Evolutionary conservation across 2,888 invertebrate genomes (phyloP), one percentile per base, ranked within the genome.

Genomic region (Lasioglossum vierecki): DNA sequence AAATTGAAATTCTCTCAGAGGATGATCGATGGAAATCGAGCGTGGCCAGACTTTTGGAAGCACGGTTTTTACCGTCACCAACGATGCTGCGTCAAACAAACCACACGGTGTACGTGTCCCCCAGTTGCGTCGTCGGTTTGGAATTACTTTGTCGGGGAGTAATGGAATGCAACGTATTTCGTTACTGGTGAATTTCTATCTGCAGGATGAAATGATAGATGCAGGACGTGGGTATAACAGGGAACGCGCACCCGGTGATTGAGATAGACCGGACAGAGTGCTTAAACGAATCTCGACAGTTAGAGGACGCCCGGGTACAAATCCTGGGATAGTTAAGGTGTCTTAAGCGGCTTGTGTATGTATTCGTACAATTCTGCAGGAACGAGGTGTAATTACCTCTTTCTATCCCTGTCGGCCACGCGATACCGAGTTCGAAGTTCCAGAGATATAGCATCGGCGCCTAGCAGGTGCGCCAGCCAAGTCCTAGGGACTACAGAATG

Each of bases 311-410:
- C 46, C 86, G 41, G 88, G 83, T 90, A 87, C 91, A 90, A 91
- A 90, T 90, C 89, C 89, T 84, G 60, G 35, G 91, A 81, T 88
- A 87, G 91, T 90, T 90, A 90, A 90, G 77, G 84, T 82, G 88
- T 88, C 89, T 91, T 89, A 91, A 91, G 87, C 91, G 88, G 83
- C 87, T 87, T 88, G 88, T 86, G 89, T 91, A 89, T 83, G 85
- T 88, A 91, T 91, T 88, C 90, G 85, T 85, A 83, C 85, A 86
- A 90, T 89, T 89, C 82, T 81, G 60, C 75, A 86, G 83, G 83
- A 91, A 90, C 91, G 87, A 87, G 89, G 89, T 91, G 91, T 91
- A 91, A 91, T 91, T 91, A 92, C 90, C 87, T 92, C 92, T 88
- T 85, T 87, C 85, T 76, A 76, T 82, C 70, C 83, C 75, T 80